phyloP scores from a whole-genome alignment of 2,888 invertebrate species.

The Seira sanloemensis region DNA sequence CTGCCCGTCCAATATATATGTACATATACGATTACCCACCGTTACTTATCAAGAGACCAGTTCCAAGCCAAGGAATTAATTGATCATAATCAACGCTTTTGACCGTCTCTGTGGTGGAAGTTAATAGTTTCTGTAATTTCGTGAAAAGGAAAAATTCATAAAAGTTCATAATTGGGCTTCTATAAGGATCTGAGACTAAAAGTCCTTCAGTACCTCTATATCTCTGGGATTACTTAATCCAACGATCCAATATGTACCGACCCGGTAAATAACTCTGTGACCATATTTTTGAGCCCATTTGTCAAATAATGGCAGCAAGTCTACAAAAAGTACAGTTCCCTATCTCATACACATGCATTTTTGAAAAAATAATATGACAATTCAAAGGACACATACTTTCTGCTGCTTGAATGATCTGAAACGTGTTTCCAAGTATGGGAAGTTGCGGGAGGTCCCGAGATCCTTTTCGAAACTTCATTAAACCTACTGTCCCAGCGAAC shows the following conservation, averaged over 20 bases:
- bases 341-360: neutral
- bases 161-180: neutral
- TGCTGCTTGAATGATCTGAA: constrained; percentile 80
- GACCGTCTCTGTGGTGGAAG: constrained; percentile 79
- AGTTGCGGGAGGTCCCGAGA: constrained; percentile 80
- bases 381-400: constrained; percentile 77
- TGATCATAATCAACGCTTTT: constrained; percentile 80
- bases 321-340: constrained; percentile 20
- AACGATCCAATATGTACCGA: constrained; percentile 54
- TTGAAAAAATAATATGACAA: neutral
- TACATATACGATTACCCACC: constrained; percentile 76
- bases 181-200: no score
- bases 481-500: constrained; percentile 66
- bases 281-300: constrained; percentile 52
- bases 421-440: constrained; percentile 81
- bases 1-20: no score
- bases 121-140: constrained; percentile 78
- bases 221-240: constrained; percentile 54
- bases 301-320: constrained; percentile 26
- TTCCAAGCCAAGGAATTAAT: constrained; percentile 80
- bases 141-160: no score
- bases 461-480: constrained; percentile 78
- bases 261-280: constrained; percentile 41
- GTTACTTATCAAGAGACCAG: constrained; percentile 79
- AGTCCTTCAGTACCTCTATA: constrained; percentile 55